Evolutionary conservation across 2,113 vertebrate species (phyloP).

Genomic region (Delphinus delphis): DNA sequence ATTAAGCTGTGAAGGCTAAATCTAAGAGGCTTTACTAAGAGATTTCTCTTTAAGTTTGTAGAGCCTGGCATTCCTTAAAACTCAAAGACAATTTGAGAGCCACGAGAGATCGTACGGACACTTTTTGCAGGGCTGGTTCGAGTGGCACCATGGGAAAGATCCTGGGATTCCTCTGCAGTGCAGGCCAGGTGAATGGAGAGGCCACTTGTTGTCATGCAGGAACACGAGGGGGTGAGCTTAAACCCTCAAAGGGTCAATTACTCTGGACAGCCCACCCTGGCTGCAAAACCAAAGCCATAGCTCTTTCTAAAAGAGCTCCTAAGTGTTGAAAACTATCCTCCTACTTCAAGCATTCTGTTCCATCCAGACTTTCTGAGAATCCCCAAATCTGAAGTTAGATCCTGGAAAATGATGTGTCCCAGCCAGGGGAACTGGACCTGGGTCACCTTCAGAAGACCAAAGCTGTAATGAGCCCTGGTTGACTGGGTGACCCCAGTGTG

Average conservation of each 20-base stretch:
- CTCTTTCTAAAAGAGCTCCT: background rate
- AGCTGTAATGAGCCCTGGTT: background rate
- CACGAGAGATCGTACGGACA: background rate
- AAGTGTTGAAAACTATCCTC: background rate
- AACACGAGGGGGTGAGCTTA: background rate
- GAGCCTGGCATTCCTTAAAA: background rate
- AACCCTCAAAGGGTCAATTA: background rate
- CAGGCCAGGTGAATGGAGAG: background rate
- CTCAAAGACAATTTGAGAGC: background rate
- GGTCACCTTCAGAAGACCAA: background rate
- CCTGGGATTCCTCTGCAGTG: background rate
- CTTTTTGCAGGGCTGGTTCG: background rate
- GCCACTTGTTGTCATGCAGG: background rate
- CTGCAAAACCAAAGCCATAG: background rate
- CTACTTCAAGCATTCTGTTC: background rate
- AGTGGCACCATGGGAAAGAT: background rate
- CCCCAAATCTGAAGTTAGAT: background rate
- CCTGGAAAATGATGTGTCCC: background rate
- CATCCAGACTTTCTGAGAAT: background rate
- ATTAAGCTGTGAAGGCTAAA: background rate
- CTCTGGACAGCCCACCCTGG: background rate
- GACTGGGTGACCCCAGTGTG: background rate
- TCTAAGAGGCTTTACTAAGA: background rate
- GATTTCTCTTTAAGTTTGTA: background rate
- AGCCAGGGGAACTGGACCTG: background rate